Base-by-base conservation (phyloP, 2,797 vertebrate species). In the Gobionotothen gibberifrons region DNA sequence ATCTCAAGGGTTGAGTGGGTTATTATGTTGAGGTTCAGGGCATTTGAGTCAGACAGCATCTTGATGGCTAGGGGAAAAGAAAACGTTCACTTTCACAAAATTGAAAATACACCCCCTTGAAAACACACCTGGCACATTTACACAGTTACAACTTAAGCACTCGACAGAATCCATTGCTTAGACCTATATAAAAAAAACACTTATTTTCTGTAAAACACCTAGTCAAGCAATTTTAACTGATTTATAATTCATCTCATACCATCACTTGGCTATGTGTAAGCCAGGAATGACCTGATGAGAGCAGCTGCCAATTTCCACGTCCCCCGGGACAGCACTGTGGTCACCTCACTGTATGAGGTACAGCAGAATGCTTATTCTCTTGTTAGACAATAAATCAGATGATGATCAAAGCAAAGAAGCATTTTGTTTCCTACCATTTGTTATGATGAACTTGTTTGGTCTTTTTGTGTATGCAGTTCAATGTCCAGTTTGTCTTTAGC, bases 241-340 rank as follows among this genome's bases (percentile, higher is more conserved):
- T 83, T 76, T 76, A 73, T 83, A 78, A 76, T 74, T 70, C 5
- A 62, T 64, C 57, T 13, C 26, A 78, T 68, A 57, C 54, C 52
- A 74, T 76, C 66, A 17, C 79, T 79, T 82, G 74, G 82, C 44
- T 64, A 9, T 68, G 57, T 59, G 57, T 72, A 67, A 80, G 17
- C 68, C 60, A 83, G 79, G 71, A 85, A 74, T 68, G 57, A 82
- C 75, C 68, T 67, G 62, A 76, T 56, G 22, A 78, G 63, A 90
- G 74, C 87, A 93, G 91, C 90, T 92, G 92, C 88, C 90, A 76
- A 48, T 86, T 88, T 89, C 86, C 72, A 78, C 55, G 57, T 65
- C 56, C 58, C 71, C 74, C 59, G 78, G 17, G 77, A 65, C 66
- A 78, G 78, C 81, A 72, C 61, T 48, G 68, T 71, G 65, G 71